Percentiles rank a stretch among this genome's conserved stretches.
These are phyloP conservation scores for Battus philenor DNA, from an alignment of 1,140 invertebrate genomes.

Conservation along the genomic window DNA sequence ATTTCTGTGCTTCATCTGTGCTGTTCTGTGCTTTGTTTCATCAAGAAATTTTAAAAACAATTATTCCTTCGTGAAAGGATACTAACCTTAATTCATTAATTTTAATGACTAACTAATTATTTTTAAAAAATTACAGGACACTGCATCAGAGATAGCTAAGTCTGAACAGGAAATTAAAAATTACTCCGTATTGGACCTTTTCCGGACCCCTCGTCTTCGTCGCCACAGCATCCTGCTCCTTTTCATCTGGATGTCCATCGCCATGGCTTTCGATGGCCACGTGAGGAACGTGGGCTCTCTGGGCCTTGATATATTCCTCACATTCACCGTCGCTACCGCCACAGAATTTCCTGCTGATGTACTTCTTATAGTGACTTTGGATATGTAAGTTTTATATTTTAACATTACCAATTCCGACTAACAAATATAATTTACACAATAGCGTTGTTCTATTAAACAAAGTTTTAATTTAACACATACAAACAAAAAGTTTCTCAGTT, in stretches of 20 bases:
- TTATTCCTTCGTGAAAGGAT: too few species aligned
- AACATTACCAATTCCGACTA: background rate
- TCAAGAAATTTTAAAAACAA: too few species aligned
- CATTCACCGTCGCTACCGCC: slow-evolving; percentile 88
- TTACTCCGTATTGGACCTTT: slow-evolving; percentile 86
- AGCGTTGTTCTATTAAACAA: too few species aligned
- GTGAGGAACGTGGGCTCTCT: slow-evolving; percentile 88
- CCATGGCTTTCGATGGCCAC: slow-evolving; percentile 91
- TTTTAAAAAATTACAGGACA: slow-evolving; percentile 38
- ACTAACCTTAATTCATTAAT: too few species aligned
- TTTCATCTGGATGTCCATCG: slow-evolving; percentile 89
- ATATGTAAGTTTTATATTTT: slow-evolving; percentile 63
- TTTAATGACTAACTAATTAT: too few species aligned
- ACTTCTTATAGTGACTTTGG: slow-evolving; percentile 80
- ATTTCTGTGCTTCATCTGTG: too few species aligned
- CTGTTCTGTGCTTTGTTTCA: too few species aligned
- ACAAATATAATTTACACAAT: too few species aligned
- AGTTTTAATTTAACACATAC: too few species aligned
- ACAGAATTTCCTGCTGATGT: slow-evolving; percentile 90
- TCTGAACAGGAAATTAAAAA: slow-evolving; percentile 46
- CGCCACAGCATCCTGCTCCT: slow-evolving; percentile 84
- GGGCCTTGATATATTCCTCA: slow-evolving; percentile 87
- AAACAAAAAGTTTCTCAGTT: too few species aligned
- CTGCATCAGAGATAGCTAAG: slow-evolving; percentile 49
- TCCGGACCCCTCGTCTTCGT: slow-evolving; percentile 83